Evolutionary conservation across 2,888 invertebrate genomes (phyloP).

Genomic region (Rotaria sp.): DNA sequence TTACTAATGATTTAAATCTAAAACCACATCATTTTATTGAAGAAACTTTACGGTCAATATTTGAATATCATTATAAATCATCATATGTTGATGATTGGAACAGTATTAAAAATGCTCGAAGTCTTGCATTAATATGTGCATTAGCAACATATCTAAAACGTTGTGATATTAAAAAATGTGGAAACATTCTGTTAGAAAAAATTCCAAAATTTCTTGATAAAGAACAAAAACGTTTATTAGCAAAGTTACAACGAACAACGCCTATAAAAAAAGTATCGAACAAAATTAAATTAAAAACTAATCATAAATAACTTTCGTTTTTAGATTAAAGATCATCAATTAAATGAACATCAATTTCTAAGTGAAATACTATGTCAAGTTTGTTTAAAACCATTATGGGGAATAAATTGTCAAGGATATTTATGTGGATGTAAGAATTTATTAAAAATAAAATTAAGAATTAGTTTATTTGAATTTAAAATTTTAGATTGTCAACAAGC

Average conservation of each 20-base stretch:
- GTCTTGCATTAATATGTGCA: slow-evolving; percentile 32
- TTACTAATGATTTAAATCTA: neutral
- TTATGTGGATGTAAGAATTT: slow-evolving; percentile 32
- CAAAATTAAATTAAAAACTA: no score
- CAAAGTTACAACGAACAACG: slow-evolving; percentile 20
- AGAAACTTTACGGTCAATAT: neutral
- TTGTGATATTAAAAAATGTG: slow-evolving; percentile 32
- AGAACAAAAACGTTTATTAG: slow-evolving; percentile 27
- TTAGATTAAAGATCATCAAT: slow-evolving; percentile 26
- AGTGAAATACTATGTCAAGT: slow-evolving; percentile 19
- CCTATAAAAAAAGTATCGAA: neutral
- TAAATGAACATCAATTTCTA: slow-evolving; percentile 8
- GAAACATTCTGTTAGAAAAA: slow-evolving; percentile 37
- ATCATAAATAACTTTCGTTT: neutral
- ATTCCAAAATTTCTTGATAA: slow-evolving; percentile 37
- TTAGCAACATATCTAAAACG: slow-evolving; percentile 38
- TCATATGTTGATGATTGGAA: neutral
- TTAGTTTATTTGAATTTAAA: no score
- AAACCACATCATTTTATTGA: neutral
- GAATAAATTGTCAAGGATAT: slow-evolving; percentile 39
- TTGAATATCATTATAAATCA: slow-evolving; percentile 14
- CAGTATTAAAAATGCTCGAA: slow-evolving; percentile 14
- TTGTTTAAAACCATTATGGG: slow-evolving; percentile 37
- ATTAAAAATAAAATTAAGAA: neutral
- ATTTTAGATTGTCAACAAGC: slow-evolving; percentile 22